A percentile compares a stretch with the other conserved stretches of the same genome.
Evolutionary conservation across 2,113 vertebrate species (phyloP).

Genomic region (Gasterosteus aculeatus): DNA sequence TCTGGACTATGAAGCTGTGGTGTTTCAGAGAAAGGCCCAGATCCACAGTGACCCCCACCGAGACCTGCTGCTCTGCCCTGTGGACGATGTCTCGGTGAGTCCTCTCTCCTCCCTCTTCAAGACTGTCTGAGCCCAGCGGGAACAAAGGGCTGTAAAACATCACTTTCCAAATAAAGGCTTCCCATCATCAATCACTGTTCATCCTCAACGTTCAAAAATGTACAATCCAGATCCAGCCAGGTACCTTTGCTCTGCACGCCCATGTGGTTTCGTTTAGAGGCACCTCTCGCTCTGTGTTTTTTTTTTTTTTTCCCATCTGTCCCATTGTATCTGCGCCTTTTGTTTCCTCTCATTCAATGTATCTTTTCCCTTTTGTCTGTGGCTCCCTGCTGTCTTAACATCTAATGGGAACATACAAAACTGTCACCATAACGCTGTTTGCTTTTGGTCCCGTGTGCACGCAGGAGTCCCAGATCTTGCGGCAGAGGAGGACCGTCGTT

Average conservation of each 20-base stretch:
- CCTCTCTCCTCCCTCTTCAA: not conserved
- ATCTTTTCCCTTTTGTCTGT: not conserved
- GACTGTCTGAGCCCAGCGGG: not conserved
- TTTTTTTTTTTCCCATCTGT: constrained; percentile 3
- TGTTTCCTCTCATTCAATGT: constrained; percentile 14
- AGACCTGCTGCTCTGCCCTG: constrained; percentile 94
- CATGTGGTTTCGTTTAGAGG: constrained; percentile 61
- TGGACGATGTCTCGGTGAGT: constrained; percentile 95
- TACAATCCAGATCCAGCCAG: constrained; percentile 8
- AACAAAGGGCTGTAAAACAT: constrained; percentile 26
- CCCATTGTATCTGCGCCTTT: not conserved
- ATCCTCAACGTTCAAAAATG: constrained; percentile 17
- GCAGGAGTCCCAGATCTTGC: constrained; percentile 87
- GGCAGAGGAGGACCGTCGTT: constrained; percentile 89
- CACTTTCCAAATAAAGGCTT: constrained; percentile 1
- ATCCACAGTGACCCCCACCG: constrained; percentile 96
- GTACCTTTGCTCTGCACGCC: constrained; percentile 24
- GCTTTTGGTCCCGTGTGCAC: not conserved
- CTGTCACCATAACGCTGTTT: constrained; percentile 3
- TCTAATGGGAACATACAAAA: not conserved
- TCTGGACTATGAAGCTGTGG: constrained; percentile 94
- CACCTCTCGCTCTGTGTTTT: not conserved
- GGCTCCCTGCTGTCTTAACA: not conserved
- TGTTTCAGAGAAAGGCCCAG: constrained; percentile 93
- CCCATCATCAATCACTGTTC: constrained; percentile 36